phyloP scores from a whole-genome alignment of 1,140 invertebrate species.

The Pseudobourletiella spinata region DNA sequence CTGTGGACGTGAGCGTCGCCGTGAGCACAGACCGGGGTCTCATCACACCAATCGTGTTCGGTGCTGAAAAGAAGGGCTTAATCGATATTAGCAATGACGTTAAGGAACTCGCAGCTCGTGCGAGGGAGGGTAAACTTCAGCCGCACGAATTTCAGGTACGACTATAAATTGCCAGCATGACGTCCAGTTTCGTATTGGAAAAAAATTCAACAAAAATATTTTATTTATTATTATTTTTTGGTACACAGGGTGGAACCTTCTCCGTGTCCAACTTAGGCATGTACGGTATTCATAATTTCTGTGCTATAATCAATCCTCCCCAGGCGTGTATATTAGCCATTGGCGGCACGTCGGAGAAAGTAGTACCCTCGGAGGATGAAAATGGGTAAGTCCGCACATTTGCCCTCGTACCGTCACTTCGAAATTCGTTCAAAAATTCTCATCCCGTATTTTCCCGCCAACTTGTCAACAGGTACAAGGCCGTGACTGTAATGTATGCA shows the following conservation, averaged over 20 bases:
- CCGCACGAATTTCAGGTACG: conserved; percentile 95
- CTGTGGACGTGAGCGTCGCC: conserved; percentile 93
- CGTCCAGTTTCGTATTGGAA: neutral
- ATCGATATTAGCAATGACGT: conserved; percentile 77
- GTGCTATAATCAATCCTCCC: conserved; percentile 61
- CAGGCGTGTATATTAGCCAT: conserved; percentile 61
- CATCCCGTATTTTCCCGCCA: too few species aligned
- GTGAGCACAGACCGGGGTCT: conserved; percentile 91
- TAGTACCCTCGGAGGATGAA: conserved; percentile 45
- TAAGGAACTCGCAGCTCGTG: conserved; percentile 76
- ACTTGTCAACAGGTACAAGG: conserved; percentile 41
- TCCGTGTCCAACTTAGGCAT: conserved; percentile 95
- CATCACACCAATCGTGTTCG: conserved; percentile 95
- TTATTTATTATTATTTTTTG: neutral
- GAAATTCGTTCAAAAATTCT: too few species aligned
- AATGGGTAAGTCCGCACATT: conserved; percentile 46
- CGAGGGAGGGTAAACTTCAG: conserved; percentile 85
- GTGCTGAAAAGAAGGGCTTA: conserved; percentile 86
- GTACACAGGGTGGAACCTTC: conserved; percentile 57
- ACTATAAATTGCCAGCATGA: neutral
- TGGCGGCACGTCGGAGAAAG: conserved; percentile 48
- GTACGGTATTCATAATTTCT: conserved; percentile 73
- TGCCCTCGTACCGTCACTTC: too few species aligned
- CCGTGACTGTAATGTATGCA: conserved; percentile 51
- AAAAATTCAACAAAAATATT: neutral